These are phyloP conservation scores for Baccha elongata DNA, from an alignment of 2,888 invertebrate genomes.

Conservation along the genomic window DNA sequence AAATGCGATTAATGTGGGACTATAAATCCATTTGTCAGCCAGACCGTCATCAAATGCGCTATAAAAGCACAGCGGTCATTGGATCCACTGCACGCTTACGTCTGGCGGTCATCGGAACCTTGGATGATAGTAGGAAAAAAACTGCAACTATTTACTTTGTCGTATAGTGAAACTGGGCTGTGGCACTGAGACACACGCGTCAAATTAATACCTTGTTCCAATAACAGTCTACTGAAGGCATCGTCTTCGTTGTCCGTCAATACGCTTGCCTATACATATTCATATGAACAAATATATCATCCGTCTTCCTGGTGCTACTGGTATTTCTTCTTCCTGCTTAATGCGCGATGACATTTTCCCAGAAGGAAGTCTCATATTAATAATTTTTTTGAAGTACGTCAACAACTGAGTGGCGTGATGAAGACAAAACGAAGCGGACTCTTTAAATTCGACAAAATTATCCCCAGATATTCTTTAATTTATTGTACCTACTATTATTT, in stretches of 20 bases:
- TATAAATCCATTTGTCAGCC: conserved; percentile 32
- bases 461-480: conserved; percentile 10
- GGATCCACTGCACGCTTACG: conserved; percentile 66
- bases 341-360: neutral
- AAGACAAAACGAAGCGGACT: conserved; percentile 4
- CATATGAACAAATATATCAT: neutral
- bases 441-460: neutral
- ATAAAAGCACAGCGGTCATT: conserved; percentile 40
- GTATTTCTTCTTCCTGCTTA: conserved; percentile 17
- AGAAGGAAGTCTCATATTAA: conserved; percentile 7
- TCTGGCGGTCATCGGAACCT: conserved; percentile 66
- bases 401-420: conserved; percentile 16
- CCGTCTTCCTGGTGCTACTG: conserved; percentile 7
- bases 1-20: conserved; percentile 60
- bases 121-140: conserved; percentile 11
- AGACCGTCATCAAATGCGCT: conserved; percentile 24
- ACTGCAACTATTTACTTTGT: conserved; percentile 2
- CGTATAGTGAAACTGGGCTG: neutral
- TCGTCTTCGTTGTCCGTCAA: neutral
- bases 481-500: conserved; percentile 3
- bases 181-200: conserved; percentile 5
- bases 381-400: conserved; percentile 10
- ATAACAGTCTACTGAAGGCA: conserved; percentile 3
- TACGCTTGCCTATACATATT: conserved; percentile 1
- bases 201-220: conserved; percentile 12